Evolutionary conservation across 2,888 invertebrate genomes (phyloP).

Genomic region (Acrocyrtus sp.): DNA sequence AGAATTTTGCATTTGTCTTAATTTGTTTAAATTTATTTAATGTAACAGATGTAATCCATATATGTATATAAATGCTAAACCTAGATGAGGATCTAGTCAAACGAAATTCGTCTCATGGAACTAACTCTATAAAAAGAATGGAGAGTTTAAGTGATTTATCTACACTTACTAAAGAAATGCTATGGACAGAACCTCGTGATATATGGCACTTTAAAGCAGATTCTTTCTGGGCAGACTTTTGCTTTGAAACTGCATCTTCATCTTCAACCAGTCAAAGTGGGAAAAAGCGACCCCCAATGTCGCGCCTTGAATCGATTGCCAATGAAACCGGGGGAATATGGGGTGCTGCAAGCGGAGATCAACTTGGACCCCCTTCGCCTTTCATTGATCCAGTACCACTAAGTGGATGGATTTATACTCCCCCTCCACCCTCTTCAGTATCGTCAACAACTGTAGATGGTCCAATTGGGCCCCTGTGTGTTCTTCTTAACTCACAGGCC

Average conservation of each 20-base stretch:
- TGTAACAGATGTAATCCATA: too few species aligned
- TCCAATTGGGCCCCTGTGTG: neutral
- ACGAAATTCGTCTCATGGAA: slow-evolving; percentile 11
- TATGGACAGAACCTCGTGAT: slow-evolving; percentile 88
- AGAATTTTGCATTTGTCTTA: too few species aligned
- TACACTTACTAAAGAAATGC: slow-evolving; percentile 66
- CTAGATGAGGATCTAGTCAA: slow-evolving; percentile 43
- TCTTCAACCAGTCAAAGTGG: slow-evolving; percentile 68
- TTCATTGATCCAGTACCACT: slow-evolving; percentile 88
- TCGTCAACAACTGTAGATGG: neutral
- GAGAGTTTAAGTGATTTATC: slow-evolving; percentile 56
- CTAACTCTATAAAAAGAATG: slow-evolving; percentile 66
- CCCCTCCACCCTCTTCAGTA: slow-evolving; percentile 8
- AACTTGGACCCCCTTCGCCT: slow-evolving; percentile 65
- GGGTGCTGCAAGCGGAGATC: slow-evolving; percentile 55
- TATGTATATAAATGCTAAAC: too few species aligned
- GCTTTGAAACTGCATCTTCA: slow-evolving; percentile 74
- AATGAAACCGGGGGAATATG: slow-evolving; percentile 21
- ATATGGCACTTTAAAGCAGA: slow-evolving; percentile 89
- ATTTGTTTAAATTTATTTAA: too few species aligned
- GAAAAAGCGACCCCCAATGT: slow-evolving; percentile 64
- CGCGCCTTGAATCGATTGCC: slow-evolving; percentile 68
- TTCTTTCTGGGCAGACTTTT: slow-evolving; percentile 93
- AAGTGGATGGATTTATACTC: slow-evolving; percentile 78
- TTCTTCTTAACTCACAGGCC: slow-evolving; percentile 5